A percentile compares a stretch with the other conserved stretches of the same genome.
phyloP scores from a whole-genome alignment of 2,888 invertebrate species.

The Labia minor region DNA sequence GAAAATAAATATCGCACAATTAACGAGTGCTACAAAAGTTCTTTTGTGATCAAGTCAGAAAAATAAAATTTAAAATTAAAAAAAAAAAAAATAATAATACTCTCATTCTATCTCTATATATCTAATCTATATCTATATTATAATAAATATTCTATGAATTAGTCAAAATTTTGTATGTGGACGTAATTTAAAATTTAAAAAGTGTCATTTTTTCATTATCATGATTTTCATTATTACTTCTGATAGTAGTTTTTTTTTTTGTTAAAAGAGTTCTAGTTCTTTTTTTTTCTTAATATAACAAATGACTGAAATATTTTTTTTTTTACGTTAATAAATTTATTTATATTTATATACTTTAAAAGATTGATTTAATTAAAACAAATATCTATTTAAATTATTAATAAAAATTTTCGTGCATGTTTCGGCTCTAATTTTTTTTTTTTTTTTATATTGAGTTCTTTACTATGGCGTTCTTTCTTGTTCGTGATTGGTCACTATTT shows the following conservation, averaged over 20 bases:
- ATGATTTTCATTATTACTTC: no score
- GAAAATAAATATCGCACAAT: neutral
- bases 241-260: neutral
- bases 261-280: neutral
- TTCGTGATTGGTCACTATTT: constrained; percentile 9
- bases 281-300: neutral
- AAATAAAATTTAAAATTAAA: no score
- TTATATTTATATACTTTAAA: no score
- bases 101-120: neutral
- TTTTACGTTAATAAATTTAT: neutral
- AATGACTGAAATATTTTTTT: neutral
- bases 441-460: neutral
- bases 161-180: neutral
- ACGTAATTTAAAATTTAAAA: neutral
- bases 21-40: neutral
- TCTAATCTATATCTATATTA: neutral
- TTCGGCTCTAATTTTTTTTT: neutral
- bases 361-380: neutral
- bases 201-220: neutral
- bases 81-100: neutral
- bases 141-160: neutral
- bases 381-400: neutral
- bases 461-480: neutral
- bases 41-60: neutral
- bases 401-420: neutral